Evolutionary conservation across 1,140 invertebrate genomes (phyloP).

Genomic region (Pseudoatta argentina): DNA sequence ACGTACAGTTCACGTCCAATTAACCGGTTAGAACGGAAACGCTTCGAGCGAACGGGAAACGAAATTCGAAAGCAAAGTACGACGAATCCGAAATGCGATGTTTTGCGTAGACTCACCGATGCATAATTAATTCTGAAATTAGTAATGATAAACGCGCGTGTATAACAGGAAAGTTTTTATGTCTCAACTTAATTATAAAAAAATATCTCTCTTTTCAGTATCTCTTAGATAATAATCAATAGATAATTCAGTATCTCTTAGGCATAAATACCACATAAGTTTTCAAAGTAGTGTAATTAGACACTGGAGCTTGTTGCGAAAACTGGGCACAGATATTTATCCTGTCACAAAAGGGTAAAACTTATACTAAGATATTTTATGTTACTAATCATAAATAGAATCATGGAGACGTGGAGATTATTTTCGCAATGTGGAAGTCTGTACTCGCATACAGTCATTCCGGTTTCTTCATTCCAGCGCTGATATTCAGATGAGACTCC

Average conservation of each 20-base stretch:
- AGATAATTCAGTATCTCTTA: neutral
- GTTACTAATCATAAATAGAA: neutral
- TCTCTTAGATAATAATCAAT: neutral
- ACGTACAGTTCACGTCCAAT: conserved; percentile 66
- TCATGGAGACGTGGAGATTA: neutral
- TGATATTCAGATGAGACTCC: neutral
- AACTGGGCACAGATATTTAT: neutral
- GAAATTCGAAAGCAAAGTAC: conserved; percentile 70
- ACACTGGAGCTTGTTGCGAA: neutral
- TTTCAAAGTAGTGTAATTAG: neutral
- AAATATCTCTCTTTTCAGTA: neutral
- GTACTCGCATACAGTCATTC: neutral
- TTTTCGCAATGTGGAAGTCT: conserved; percentile 4
- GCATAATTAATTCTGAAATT: conserved; percentile 62
- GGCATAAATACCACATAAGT: neutral
- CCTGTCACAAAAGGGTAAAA: neutral
- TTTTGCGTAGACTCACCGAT: conserved; percentile 24
- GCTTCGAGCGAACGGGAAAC: conserved; percentile 62
- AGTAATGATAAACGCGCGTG: neutral
- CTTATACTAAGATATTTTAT: neutral
- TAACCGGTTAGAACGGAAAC: conserved; percentile 77
- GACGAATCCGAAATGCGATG: conserved; percentile 41
- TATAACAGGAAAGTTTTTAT: neutral
- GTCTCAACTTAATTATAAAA: neutral
- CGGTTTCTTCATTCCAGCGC: conserved; percentile 7